phyloP scores from a whole-genome alignment of 1,140 invertebrate genomes.

The Pachyrhynchus sulphureomaculatus region DNA sequence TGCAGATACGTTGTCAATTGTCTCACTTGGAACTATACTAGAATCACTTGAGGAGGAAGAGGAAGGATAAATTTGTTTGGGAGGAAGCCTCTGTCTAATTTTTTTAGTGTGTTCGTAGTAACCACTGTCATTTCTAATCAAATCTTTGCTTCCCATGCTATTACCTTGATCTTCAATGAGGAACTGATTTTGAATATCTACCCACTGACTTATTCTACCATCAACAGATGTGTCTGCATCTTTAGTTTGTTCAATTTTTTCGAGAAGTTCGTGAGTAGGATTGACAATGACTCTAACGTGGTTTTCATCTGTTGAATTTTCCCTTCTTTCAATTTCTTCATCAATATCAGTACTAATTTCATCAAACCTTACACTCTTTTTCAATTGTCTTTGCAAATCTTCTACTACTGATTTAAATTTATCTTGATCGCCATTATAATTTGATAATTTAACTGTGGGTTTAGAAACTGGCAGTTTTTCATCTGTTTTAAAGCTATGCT shows the following conservation, averaged over 20 bases:
- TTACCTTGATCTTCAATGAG: conserved; percentile 17
- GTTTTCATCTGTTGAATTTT: background rate
- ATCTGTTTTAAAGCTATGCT: conserved; percentile 15
- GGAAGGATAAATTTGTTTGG: conserved; percentile 42
- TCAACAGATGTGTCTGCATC: conserved; percentile 13
- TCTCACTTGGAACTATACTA: conserved; percentile 16
- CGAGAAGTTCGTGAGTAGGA: conserved; percentile 23
- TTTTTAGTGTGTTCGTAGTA: conserved; percentile 45
- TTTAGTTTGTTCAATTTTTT: conserved; percentile 18
- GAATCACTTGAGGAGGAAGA: conserved; percentile 26
- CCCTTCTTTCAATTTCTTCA: conserved; percentile 15
- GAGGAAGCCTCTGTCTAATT: conserved; percentile 45
- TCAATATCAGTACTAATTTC: conserved; percentile 38
- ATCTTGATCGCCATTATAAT: conserved; percentile 9
- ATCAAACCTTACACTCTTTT: conserved; percentile 46
- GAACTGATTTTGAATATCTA: conserved; percentile 46
- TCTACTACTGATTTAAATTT: conserved; percentile 37
- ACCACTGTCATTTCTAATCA: conserved; percentile 44
- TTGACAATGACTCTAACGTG: conserved; percentile 26
- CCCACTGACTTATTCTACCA: conserved; percentile 41
- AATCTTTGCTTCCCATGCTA: conserved; percentile 7
- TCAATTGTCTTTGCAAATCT: conserved; percentile 42
- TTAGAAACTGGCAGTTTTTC: conserved; percentile 32
- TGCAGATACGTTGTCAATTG: conserved; percentile 4
- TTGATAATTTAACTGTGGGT: conserved; percentile 35